A percentile compares a stretch with the other conserved stretches of the same genome.
These are phyloP conservation scores for Rhea pennata DNA, from an alignment of 2,113 vertebrate species.

Conservation along the genomic window DNA sequence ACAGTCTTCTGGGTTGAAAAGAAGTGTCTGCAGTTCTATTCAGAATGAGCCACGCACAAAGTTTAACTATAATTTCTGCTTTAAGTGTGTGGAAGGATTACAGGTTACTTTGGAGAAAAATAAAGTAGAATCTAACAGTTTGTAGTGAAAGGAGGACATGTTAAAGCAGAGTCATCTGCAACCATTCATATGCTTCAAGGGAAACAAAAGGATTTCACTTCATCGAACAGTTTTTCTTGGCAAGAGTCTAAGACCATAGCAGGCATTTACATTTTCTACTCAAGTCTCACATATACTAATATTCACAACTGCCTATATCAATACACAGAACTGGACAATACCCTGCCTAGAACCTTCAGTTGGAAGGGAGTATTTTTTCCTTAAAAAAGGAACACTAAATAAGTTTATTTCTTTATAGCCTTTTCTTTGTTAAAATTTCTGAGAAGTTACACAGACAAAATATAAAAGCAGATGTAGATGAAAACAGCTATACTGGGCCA, in stretches of 20 bases:
- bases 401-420: background rate
- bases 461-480: background rate
- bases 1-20: background rate
- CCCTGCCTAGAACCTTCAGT: background rate
- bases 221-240: background rate
- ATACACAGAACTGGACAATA: background rate
- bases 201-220: constrained; percentile 22
- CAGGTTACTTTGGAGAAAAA: background rate
- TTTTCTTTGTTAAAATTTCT: background rate
- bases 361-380: background rate
- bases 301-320: background rate
- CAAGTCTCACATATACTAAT: background rate
- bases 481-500: background rate
- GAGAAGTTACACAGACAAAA: background rate
- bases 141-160: background rate
- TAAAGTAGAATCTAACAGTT: background rate
- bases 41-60: background rate
- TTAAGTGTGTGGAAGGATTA: background rate
- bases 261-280: background rate
- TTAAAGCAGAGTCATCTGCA: background rate
- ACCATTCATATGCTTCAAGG: background rate
- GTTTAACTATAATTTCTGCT: background rate
- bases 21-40: background rate
- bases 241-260: background rate
- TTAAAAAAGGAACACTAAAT: background rate